Conservation (phyloP, 2,113 vertebrate genomes). For the Anas platyrhynchos region DNA sequence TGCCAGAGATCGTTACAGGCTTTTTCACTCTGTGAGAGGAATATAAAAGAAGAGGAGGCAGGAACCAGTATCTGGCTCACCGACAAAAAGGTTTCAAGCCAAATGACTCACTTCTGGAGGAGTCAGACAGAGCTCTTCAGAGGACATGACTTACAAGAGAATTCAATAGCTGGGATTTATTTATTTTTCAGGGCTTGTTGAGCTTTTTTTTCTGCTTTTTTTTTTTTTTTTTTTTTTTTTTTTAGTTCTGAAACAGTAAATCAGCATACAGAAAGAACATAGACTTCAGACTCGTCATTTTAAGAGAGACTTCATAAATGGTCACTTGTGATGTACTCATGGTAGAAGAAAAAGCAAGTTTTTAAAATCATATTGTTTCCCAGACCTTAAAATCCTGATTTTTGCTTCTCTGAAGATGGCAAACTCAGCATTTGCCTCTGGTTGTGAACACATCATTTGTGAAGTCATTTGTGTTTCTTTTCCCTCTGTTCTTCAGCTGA, state of each 20-base stretch:
- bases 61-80: slow-evolving; percentile 23
- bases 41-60: slow-evolving; percentile 14
- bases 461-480: neutral
- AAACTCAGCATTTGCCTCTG: neutral
- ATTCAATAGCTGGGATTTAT: slow-evolving; percentile 28
- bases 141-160: slow-evolving; percentile 42
- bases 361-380: neutral
- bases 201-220: neutral
- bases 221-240: neutral
- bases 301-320: slow-evolving; percentile 6
- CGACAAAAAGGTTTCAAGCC: slow-evolving; percentile 40
- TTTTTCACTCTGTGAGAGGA: neutral
- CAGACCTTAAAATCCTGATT: neutral
- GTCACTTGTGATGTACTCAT: neutral
- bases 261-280: slow-evolving; percentile 16
- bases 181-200: slow-evolving; percentile 18
- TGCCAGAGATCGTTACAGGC: neutral
- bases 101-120: slow-evolving; percentile 60
- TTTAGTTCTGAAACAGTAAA: slow-evolving; percentile 34
- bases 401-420: neutral
- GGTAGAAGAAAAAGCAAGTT: neutral
- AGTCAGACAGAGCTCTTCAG: slow-evolving; percentile 42
- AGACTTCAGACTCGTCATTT: neutral
- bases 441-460: neutral
- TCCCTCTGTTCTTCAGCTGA: neutral